These are phyloP conservation scores for Propithecus coquereli DNA, from an alignment of 2,113 vertebrate species.

Conservation along the genomic window DNA sequence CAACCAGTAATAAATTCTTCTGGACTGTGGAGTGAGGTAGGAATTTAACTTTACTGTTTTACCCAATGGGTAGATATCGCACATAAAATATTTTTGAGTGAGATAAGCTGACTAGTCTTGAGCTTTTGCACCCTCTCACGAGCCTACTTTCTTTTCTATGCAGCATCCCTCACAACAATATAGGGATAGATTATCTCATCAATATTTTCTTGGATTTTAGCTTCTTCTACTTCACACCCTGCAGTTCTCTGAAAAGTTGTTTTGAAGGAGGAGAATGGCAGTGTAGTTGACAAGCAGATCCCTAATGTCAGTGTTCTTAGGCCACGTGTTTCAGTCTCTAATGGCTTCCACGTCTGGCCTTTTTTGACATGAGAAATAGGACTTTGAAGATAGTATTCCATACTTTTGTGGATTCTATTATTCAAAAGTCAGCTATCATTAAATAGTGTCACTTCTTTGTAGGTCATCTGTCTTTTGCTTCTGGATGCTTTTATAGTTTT, in stretches of 20 bases:
- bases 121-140: not conserved
- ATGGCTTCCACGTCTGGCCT: not conserved
- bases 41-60: not conserved
- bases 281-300: not conserved
- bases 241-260: not conserved
- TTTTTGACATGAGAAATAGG: not conserved
- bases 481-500: not conserved
- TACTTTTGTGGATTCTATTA: not conserved
- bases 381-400: not conserved
- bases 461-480: not conserved
- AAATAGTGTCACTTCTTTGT: not conserved
- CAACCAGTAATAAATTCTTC: not conserved
- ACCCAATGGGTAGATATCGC: not conserved
- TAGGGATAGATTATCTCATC: not conserved
- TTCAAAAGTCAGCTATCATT: not conserved
- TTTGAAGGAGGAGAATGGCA: not conserved
- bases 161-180: not conserved
- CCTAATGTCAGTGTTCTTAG: not conserved
- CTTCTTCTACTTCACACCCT: not conserved
- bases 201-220: not conserved
- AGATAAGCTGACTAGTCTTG: not conserved
- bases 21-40: not conserved
- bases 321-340: not conserved
- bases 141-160: not conserved
- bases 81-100: not conserved